Evolutionary conservation across 2,113 vertebrate species (phyloP), one percentile per base, ranked within the genome.

Genomic region (Amblyopsis rosae): DNA sequence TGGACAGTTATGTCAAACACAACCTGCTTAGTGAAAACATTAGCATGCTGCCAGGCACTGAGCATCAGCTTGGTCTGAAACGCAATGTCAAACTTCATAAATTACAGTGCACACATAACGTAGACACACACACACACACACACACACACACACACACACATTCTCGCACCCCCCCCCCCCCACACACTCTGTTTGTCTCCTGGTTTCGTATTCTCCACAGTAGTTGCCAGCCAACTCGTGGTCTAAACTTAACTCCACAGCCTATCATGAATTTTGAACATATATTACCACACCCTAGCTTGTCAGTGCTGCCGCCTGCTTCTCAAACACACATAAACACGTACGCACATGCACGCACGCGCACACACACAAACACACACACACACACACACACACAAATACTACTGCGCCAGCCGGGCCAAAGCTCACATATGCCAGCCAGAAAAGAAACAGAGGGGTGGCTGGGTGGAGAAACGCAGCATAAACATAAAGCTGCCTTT

Each of bases 171-270:
- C 62, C 45, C 58, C 26, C 72, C 56, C 65, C 54, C 72, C 56
- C 65, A 50, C 47, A 65, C 76, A 71, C 49, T 71, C 59, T 54
- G 73, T 73, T 75, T 80, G 78, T 80, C 73, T 73, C 77, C 69
- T 68, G 59, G 77, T 72, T 82, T 83, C 64, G 15, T 62, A 35
- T 56, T 63, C 62, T 72, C 50, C 70, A 45, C 53, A 1, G 35
- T 76, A 47, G 84, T 73, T 88, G 79, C 82, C 81, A 82, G 74
- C 75, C 81, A 41, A 41, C 65, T 74, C 82, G 75, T 47, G 55
- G 75, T 73, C 88, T 93, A 87, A 90, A 91, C 86, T 90, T 90
- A 93, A 83, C 80, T 87, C 67, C 62, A 13, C 69, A 72, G 81
- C 69, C 85, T 86, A 59, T 75, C 75, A 69, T 72, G 45, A 82